phyloP scores from a whole-genome alignment of 2,888 invertebrate genomes.

The Anaspis maculata region DNA sequence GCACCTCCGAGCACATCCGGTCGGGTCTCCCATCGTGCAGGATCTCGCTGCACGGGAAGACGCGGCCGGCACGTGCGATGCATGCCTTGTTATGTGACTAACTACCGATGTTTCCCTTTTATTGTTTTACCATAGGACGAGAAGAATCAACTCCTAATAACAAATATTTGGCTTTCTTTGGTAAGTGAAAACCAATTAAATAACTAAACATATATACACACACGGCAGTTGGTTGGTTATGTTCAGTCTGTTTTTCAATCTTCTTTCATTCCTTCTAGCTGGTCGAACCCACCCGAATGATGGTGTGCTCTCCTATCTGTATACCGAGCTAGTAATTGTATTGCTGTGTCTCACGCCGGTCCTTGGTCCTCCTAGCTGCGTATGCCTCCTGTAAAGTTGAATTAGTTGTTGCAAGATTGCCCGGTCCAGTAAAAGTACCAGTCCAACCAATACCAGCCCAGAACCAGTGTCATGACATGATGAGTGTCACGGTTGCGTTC shows the following conservation, averaged over 20 bases:
- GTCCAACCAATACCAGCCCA: conserved; percentile 10
- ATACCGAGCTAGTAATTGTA: conserved; percentile 26
- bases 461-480: conserved; percentile 12
- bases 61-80: conserved; percentile 31
- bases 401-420: conserved; percentile 33
- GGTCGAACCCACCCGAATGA: conserved; percentile 32
- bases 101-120: conserved; percentile 57
- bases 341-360: conserved; percentile 23
- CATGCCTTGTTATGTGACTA: conserved; percentile 44
- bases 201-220: conserved; percentile 41
- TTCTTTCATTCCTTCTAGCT: conserved; percentile 33
- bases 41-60: conserved; percentile 13
- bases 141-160: conserved; percentile 92
- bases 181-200: conserved; percentile 62
- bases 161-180: conserved; percentile 93
- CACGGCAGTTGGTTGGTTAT: conserved; percentile 41
- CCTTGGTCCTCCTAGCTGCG: conserved; percentile 25
- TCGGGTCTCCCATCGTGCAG: conserved; percentile 11
- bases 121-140: conserved; percentile 80
- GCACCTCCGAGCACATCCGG: conserved; percentile 10
- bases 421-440: conserved; percentile 18
- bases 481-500: conserved; percentile 10
- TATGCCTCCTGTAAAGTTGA: conserved; percentile 34
- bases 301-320: conserved; percentile 25
- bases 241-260: conserved; percentile 28